A percentile compares a stretch with the other conserved stretches of the same genome.
Evolutionary conservation across 2,888 invertebrate species (phyloP).

Genomic region (Aphodius granarius): DNA sequence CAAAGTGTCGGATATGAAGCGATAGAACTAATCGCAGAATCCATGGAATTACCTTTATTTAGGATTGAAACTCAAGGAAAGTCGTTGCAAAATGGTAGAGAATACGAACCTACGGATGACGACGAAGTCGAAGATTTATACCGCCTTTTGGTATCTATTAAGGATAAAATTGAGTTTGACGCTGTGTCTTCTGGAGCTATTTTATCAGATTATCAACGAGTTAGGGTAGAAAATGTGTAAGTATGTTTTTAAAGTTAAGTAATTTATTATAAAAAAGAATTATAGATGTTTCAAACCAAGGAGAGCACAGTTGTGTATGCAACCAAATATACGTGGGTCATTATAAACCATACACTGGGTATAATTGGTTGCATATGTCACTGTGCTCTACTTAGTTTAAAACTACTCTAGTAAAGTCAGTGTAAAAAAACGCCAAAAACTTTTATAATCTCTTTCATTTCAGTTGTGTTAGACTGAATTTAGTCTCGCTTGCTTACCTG

Average conservation of each 20-base stretch:
- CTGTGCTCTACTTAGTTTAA: no score
- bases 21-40: slow-evolving; percentile 87
- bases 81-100: slow-evolving; percentile 76
- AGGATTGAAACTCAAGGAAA: slow-evolving; percentile 81
- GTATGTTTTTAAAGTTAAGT: slow-evolving; percentile 49
- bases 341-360: no score
- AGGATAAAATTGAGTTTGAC: slow-evolving; percentile 70
- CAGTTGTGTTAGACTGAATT: slow-evolving; percentile 86
- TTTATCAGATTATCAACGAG: slow-evolving; percentile 96
- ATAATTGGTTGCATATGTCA: no score
- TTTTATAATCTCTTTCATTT: no score
- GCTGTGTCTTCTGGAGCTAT: slow-evolving; percentile 98
- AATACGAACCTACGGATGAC: slow-evolving; percentile 77
- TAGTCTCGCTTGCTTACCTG: slow-evolving; percentile 88
- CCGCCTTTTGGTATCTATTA: slow-evolving; percentile 72
- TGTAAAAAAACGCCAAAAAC: no score
- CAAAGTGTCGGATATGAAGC: slow-evolving; percentile 98
- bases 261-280: no score
- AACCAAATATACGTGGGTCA: no score
- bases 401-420: no score
- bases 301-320: no score
- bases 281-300: no score
- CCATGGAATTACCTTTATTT: slow-evolving; percentile 91
- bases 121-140: slow-evolving; percentile 99
- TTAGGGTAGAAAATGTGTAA: slow-evolving; percentile 97